Conservation (phyloP, 2,113 vertebrate species). For the Erythrolamprus reginae region DNA sequence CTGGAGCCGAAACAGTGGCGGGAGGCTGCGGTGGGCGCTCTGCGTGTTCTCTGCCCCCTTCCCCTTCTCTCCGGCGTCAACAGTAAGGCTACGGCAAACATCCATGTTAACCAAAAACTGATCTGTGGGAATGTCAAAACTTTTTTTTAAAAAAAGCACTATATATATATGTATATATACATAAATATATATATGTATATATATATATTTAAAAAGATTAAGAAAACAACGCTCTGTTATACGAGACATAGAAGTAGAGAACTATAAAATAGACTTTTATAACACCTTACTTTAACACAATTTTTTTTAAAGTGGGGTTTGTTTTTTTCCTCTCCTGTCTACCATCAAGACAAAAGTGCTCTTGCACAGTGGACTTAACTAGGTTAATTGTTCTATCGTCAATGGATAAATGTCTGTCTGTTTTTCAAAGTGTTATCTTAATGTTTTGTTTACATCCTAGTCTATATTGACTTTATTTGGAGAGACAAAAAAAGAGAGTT, state of each 20-base stretch:
- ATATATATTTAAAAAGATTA: constrained; percentile 60
- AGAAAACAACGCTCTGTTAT: constrained; percentile 65
- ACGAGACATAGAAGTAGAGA: constrained; percentile 69
- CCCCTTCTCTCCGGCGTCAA: constrained; percentile 80
- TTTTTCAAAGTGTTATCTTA: constrained; percentile 78
- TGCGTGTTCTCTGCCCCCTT: constrained; percentile 66
- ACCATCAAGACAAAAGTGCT: constrained; percentile 61
- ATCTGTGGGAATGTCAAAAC: constrained; percentile 68
- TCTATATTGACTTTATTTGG: constrained; percentile 79
- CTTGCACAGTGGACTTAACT: constrained; percentile 63
- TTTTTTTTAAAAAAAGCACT: constrained; percentile 49
- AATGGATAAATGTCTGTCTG: constrained; percentile 73
- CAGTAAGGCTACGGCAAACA: constrained; percentile 88
- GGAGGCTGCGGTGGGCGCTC: constrained; percentile 84
- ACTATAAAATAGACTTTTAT: constrained; percentile 67
- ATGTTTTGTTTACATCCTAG: constrained; percentile 80
- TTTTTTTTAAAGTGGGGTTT: constrained; percentile 40
- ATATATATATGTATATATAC: constrained; percentile 56
- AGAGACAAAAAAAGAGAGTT: constrained; percentile 45
- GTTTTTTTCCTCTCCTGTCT: constrained; percentile 64
- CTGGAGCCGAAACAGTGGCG: constrained; percentile 80
- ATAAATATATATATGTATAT: neutral
- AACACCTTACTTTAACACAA: constrained; percentile 73
- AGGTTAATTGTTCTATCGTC: constrained; percentile 73
- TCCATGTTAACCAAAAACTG: constrained; percentile 82